Evolutionary conservation across 2,113 vertebrate species (phyloP).

Genomic region (Sinosuthora webbiana): DNA sequence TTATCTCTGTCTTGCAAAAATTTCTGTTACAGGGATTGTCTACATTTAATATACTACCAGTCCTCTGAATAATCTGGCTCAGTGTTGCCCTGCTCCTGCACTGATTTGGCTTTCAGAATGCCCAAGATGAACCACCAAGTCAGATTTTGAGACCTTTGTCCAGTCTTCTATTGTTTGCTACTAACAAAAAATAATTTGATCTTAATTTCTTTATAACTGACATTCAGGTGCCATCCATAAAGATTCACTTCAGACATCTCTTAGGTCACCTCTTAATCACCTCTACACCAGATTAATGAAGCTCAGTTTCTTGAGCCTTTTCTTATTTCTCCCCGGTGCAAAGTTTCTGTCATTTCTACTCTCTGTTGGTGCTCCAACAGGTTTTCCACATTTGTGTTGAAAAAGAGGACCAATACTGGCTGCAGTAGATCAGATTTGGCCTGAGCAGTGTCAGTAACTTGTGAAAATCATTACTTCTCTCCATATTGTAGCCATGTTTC

Average conservation of each 20-base stretch:
- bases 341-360: background rate
- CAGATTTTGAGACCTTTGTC: background rate
- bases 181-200: background rate
- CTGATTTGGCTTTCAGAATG: background rate
- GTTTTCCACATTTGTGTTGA: background rate
- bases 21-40: accelerated
- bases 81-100: background rate
- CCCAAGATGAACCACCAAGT: background rate
- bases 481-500: background rate
- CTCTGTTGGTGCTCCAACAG: background rate
- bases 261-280: background rate
- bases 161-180: background rate
- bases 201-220: background rate
- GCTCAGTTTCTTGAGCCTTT: background rate
- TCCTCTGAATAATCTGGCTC: background rate
- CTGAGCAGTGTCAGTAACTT: background rate
- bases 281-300: background rate
- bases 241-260: background rate
- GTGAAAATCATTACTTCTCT: background rate
- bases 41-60: background rate
- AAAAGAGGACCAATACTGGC: background rate
- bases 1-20: background rate
- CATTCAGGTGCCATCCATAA: background rate
- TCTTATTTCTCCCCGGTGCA: background rate
- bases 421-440: background rate